Evolutionary conservation across 1,140 invertebrate genomes (phyloP), one percentile per base, ranked within the genome.

Genomic region (Philotrypesis tridentata): DNA sequence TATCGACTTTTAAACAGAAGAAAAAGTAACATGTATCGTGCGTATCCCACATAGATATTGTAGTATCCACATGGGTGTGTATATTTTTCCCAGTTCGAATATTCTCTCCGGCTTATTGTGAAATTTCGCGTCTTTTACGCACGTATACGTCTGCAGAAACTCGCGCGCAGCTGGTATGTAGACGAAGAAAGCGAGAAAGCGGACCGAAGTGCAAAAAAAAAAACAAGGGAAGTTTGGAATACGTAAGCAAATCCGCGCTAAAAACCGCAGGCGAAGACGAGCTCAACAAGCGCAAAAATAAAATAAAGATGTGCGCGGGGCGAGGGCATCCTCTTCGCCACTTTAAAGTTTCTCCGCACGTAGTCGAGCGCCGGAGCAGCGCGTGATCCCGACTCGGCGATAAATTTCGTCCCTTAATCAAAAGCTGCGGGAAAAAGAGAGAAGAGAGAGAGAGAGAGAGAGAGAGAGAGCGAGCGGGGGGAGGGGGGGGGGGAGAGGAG

Each of bases 341-440:
- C 33, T 63, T 67, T 48, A 78, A 78, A 78, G 40, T 78, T 78
- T 67, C 27, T 29, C 25, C 11, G 14, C 61, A 17, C 25, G 25
- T 61, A 25, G 60, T n/a, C 29, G 23, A 1, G 37, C n/a, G 11
- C 2, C 21, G 2, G 21, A 43, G 1, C 40, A 5, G 63, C n/a
- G 63, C 40, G 65, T 68, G 14, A 68, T 78, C 37, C 14, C 48
- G 12, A 63, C 25, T n/a, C 3, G 23, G n/a, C 63, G 29, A 71
- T 79, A 79, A 71, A 79, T 79, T 71, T 71, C 48, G 23, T 63
- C 8, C 55, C 48, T 79, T 79, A 70, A 79, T 79, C 48, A 79
- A 71, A 79, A 31, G 17, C 21, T 6, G 43, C 60, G 17, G 2
- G 48, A 21, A 12, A 73, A 17, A 74, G 25, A 2, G 31, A 37